A percentile compares a stretch with the other conserved stretches of the same genome.
Evolutionary conservation across 2,113 vertebrate genomes (phyloP).

Genomic region (Nipponia nippon): DNA sequence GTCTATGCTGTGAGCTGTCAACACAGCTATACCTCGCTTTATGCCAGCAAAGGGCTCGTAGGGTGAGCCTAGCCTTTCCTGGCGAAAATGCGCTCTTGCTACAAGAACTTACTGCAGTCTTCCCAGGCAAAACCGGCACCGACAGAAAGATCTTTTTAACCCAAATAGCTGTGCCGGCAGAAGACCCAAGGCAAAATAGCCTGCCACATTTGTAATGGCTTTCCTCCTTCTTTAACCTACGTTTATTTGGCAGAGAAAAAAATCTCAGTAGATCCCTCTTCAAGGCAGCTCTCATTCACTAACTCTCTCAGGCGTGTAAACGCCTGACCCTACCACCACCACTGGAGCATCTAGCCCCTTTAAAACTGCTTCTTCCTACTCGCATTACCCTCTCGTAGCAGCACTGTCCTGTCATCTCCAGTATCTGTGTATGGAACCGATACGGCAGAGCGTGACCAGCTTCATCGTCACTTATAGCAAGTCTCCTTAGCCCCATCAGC

Average conservation of each 20-base stretch:
- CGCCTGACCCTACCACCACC: no score
- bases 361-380: neutral
- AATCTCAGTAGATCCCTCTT: neutral
- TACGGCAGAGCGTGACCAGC: rapidly evolving
- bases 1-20: neutral
- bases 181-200: neutral
- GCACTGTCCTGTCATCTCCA: neutral
- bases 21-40: neutral
- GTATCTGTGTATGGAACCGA: neutral
- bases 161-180: neutral
- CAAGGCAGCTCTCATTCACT: neutral
- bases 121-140: neutral
- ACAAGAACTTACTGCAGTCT: neutral
- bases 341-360: neutral
- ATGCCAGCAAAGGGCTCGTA: neutral
- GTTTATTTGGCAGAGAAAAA: neutral
- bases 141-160: neutral
- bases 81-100: neutral
- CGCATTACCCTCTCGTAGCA: rapidly evolving
- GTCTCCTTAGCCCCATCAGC: neutral
- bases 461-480: neutral
- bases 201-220: neutral
- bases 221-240: neutral
- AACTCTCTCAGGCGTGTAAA: neutral
- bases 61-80: neutral